Base-by-base conservation (phyloP, 1,140 invertebrate genomes). In the Brachionus angularis region DNA sequence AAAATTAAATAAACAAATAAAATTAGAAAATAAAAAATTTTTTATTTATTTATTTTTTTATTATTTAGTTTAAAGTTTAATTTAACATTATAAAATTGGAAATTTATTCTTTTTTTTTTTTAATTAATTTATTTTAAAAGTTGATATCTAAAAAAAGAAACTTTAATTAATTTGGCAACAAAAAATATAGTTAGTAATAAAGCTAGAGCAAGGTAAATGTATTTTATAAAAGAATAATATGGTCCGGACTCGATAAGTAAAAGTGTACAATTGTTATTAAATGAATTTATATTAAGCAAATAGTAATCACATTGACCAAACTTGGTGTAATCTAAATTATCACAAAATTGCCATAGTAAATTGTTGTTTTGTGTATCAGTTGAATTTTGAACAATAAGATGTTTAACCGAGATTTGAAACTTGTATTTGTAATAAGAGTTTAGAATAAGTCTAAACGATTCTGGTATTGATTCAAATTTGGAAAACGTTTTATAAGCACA, bases 131-230 rank as follows among this genome's bases (percentile, higher is more conserved):
- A 58, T 39, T 58, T 58, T 58, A 58, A 39, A 36, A 58, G 18
- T 23, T 58, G 53, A 18, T 58, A 58, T 39, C 53, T 58, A 58
- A 58, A 58, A 58, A 58, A 58, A 36, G 33, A 23, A 12, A 39
- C 18, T 39, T 58, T 58, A 16, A 58, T 58, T 39, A 58, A 58
- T 23, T 58, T 58, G 18, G 33, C 33, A n/a, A 58, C 39, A 5
- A 58, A 18, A 0, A 39, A 18, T 1, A 58, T 10, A 23, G 33
- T 18, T 21, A 58, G n/a, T 23, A 36, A 39, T 12, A 58, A 10
- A 23, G 33, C 53, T 23, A 58, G 23, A 58, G 21, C 18, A 36
- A 58, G 33, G 21, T 58, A 58, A 39, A 58, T 18, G 39, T 58
- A 58, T 58, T 58, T 58, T 0, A 58, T 14, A 23, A 36, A 21